These are phyloP conservation scores for Anodontia alba DNA, from an alignment of 2,888 invertebrate species.

Conservation along the genomic window DNA sequence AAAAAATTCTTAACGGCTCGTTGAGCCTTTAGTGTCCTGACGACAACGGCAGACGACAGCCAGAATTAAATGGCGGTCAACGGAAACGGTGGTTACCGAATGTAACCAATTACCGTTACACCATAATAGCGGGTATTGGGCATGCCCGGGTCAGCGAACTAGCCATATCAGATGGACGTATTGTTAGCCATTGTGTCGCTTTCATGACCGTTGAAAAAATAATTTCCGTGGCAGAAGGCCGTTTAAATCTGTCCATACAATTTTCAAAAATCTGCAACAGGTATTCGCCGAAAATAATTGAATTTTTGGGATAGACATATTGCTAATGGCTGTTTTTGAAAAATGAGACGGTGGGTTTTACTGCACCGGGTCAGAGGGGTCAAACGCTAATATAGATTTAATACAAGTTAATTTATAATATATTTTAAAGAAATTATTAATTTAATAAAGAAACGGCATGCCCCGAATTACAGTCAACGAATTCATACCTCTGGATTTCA, in stretches of 20 bases:
- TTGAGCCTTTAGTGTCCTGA: background rate
- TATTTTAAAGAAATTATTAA: too few relatives aligned
- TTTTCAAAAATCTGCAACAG: background rate
- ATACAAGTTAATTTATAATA: too few relatives aligned
- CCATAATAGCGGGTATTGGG: conserved; percentile 43
- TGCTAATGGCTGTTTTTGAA: conserved; percentile 7
- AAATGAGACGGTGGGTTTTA: background rate
- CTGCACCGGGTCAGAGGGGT: background rate
- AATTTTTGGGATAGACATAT: background rate
- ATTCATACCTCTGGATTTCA: too few relatives aligned
- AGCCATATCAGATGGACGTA: conserved; percentile 20
- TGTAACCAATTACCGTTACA: conserved; percentile 61
- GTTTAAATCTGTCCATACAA: background rate
- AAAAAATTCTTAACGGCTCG: conserved; percentile 6
- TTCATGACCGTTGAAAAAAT: conserved; percentile 14
- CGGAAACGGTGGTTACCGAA: conserved; percentile 47
- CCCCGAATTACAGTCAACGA: too few relatives aligned
- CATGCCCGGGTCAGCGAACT: conserved; percentile 52
- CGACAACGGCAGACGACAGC: conserved; percentile 25
- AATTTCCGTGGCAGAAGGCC: background rate
- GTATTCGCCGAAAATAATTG: conserved; percentile 1
- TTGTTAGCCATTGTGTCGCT: conserved; percentile 24
- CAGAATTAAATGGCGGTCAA: conserved; percentile 33
- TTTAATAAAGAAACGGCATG: too few relatives aligned
- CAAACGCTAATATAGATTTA: background rate